Base-by-base conservation (phyloP, 2,113 vertebrate species). In the Salvelinus fontinalis region DNA sequence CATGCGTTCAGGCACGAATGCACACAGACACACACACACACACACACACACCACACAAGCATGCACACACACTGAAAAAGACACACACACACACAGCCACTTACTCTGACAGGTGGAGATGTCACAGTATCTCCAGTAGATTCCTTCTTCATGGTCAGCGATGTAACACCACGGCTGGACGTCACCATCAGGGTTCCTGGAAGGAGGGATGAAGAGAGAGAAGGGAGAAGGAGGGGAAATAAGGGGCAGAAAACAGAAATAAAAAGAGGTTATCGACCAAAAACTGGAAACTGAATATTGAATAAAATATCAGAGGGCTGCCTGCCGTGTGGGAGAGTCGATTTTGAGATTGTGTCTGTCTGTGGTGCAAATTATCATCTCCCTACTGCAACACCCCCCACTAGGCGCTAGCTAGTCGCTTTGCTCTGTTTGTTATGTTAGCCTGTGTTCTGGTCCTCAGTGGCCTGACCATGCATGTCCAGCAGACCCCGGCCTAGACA, bases 161-260 rank as follows among this genome's bases (percentile, higher is more conserved):
- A 98, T 95, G 57, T 99, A 99, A 87, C 97, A 99, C 97, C 97
- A 99, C 0, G 97, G 97, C 85, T 97, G 97, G 76, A 99, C 96
- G 4, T 99, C 97, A 49, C 96, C 96, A 64, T 99, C 97, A 0
- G 97, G 97, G 78, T 99, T 98, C 86, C 97, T 99, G 91, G 75
- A 74, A 86, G 79, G 39, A 73, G 31, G 86, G 54, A 5, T 31
- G 49, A n/a, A 13, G 39, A 22, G 6, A 67, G 44, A 49, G 7
- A 22, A 6, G 68, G 68, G 44, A n/a, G 26, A 57, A 5, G 39
- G 16, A 18, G 68, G 39, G 5, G 5, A 4, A 27, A 44, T 20
- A 65, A 62, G 29, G 70, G 24, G 67, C 16, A 71, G 87, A 77
- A 78, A 12, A 83, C 2, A 77, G 60, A 75, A 1, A 77, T 6